phyloP scores from a whole-genome alignment of 2,888 invertebrate genomes.

The Pristionchus japonicus region DNA sequence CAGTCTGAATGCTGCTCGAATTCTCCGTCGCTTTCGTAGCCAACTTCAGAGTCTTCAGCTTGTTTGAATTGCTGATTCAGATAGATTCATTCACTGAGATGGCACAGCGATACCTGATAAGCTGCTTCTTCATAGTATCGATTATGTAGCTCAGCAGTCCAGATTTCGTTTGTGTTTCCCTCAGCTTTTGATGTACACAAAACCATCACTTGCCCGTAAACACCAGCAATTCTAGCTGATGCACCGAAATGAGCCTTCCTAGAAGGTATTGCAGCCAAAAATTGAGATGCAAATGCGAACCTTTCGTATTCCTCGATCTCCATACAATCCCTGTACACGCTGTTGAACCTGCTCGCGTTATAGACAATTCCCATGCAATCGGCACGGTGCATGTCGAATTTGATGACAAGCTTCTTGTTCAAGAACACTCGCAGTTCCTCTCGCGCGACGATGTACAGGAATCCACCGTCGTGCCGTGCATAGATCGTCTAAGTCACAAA shows the following conservation, averaged over 20 bases:
- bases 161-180: background rate
- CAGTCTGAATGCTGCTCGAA: no score
- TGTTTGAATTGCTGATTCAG: no score
- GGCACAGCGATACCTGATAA: no score
- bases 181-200: background rate
- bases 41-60: no score
- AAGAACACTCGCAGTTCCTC: background rate
- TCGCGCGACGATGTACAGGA: background rate
- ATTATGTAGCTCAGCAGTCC: background rate
- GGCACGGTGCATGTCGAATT: background rate
- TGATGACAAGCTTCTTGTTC: background rate
- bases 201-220: background rate
- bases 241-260: background rate
- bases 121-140: background rate
- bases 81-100: no score
- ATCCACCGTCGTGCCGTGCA: background rate
- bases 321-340: no score
- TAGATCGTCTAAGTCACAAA: background rate
- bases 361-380: background rate
- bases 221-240: background rate
- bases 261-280: no score
- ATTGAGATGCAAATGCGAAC: no score
- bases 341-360: no score
- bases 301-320: no score
- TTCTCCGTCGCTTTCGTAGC: no score